Evolutionary conservation across 2,113 vertebrate species (phyloP), one percentile per base, ranked within the genome.

Genomic region (Leuciscus idus): DNA sequence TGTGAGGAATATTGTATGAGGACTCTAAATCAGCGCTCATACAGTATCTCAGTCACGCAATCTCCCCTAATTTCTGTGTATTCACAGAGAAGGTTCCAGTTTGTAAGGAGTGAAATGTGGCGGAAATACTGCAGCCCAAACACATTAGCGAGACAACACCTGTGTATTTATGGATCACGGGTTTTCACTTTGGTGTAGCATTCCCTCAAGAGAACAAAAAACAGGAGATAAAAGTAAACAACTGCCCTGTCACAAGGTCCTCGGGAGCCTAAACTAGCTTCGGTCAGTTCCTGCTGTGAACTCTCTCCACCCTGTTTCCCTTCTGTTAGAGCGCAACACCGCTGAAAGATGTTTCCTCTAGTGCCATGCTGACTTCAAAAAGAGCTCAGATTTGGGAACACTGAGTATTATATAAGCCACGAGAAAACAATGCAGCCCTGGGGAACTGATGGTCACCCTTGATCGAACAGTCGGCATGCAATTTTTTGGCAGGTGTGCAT

Each of bases 271-370:
- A 36, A 83, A 84, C 74, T 36, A 83, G 36, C 79, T 81, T 83
- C 12, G 62, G 55, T 83, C 62, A 83, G 84, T 62, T 88, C 82
- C 50, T 87, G 50, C 62, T n/a, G 73, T 26, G 39, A 82, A 28
- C 59, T 75, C 28, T 64, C 55, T 81, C 66, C 11, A 39, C 28
- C 52, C 36, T 50, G 55, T 61, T 86, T 81, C 68, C 30, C 21
- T 21, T 85, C 30, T 43, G 33, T 78, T 70, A 61, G 26, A 61
- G 86, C 5, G 26, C 78, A 75, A 57, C 23, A 74, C 66, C 36
- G 74, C 36, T 84, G 50, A 80, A 39, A 52, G 81, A 84, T 68
- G 75, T 81, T 84, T 88, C 81, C 85, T 68, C 9, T 55, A 86
- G 57, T 84, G 66, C 80, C n/a, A 13, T 7, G 39, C 82, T 80